Percentiles rank a stretch among this genome's conserved stretches.
phyloP scores from a whole-genome alignment of 2,113 vertebrate species.

The Quiscalus mexicanus region DNA sequence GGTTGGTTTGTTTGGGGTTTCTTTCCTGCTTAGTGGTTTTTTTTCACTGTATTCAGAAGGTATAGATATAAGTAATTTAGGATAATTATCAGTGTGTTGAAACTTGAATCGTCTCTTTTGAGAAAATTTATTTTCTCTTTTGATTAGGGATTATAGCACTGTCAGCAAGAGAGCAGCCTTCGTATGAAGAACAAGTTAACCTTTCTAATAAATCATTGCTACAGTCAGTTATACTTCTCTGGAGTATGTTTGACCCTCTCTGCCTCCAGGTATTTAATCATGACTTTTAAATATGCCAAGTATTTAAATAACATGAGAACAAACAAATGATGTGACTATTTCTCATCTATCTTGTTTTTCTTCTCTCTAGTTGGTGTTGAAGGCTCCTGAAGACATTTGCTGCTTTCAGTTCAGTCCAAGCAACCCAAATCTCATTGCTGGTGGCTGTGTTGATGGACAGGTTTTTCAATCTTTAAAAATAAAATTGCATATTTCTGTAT shows the following conservation, averaged over 20 bases:
- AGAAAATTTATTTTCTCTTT: background rate
- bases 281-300: background rate
- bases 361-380: conserved; percentile 84
- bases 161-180: conserved; percentile 72
- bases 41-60: background rate
- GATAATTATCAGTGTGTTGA: background rate
- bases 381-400: conserved; percentile 86
- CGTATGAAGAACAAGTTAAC: conserved; percentile 70
- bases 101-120: background rate
- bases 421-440: conserved; percentile 90
- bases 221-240: conserved; percentile 85
- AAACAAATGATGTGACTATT: background rate
- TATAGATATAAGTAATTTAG: background rate
- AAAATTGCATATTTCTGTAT: background rate
- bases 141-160: conserved; percentile 86
- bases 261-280: conserved; percentile 83
- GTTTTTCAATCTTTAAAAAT: conserved; percentile 63
- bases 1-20: background rate
- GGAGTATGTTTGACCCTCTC: conserved; percentile 83
- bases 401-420: conserved; percentile 90
- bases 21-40: background rate
- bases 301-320: background rate
- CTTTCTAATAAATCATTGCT: conserved; percentile 64
- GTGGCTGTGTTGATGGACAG: conserved; percentile 91
- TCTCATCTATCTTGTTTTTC: conserved; percentile 8